Evolutionary conservation across 1,140 invertebrate species (phyloP), one percentile per base, ranked within the genome.

Genomic region (Drosophila tropicalis): DNA sequence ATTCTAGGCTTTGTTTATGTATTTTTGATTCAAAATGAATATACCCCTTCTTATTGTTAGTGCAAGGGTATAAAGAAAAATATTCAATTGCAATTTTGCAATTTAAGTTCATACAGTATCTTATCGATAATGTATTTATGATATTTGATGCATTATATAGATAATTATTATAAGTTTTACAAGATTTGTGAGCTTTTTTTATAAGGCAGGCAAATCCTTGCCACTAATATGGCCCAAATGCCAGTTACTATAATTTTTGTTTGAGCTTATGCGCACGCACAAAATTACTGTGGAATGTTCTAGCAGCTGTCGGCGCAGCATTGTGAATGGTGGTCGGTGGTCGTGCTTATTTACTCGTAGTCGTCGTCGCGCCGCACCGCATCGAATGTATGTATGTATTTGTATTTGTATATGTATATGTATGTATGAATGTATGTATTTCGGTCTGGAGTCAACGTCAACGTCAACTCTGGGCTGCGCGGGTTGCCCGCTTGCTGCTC

Each of bases 291-390:
- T 15, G 64, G 79, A 86, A 76, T 79, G 64, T 87, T 86, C 79
- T 76, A 62, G 82, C 83, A 71, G 69, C 79, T 79, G 79, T 82
- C 64, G 56, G 67, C 71, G 69, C 71, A 86, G 75, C 79, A 70
- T 87, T 79, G 82, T 76, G 84, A 87, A 73, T 87, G 83, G 55
- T 51, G 44, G 17, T 51, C 44, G 44, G 44, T 51, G 44, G 44
- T 51, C 44, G 44, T 51, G 44, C 44, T 75, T 72, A 75, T 78
- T 72, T 67, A 62, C 40, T 47, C 44, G 62, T 56, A 9, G 34
- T 36, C 34, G 5, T 29, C 29, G 29, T 29, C 29, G 29, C 29
- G 3, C 5, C 29, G 29, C 29, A 29, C 29, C 29, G 34, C 34
- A 12, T 12, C n/a, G 39, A 55, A 63, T 34, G 15, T 72, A 61